phyloP scores from a whole-genome alignment of 2,113 vertebrate genomes.

The Actinemys pallida region DNA sequence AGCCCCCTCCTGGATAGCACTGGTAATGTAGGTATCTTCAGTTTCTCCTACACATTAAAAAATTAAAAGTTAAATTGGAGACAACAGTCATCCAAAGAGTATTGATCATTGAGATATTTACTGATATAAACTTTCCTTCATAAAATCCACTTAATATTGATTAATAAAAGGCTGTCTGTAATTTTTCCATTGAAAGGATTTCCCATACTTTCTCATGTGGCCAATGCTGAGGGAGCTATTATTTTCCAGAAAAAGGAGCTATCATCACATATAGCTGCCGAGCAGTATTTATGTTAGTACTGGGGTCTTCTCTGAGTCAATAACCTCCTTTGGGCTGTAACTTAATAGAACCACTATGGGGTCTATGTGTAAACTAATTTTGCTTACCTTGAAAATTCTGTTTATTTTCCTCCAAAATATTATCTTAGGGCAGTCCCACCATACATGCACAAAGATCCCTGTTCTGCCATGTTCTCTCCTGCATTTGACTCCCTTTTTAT shows the following conservation, averaged over 20 bases:
- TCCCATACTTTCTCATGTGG: neutral
- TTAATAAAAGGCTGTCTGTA: neutral
- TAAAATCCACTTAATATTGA: neutral
- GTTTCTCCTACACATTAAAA: constrained; percentile 39
- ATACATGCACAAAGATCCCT: neutral
- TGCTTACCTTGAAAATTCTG: neutral
- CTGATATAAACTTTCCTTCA: neutral
- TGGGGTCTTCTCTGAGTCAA: neutral
- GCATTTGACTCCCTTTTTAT: neutral
- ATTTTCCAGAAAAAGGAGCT: neutral
- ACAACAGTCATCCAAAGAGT: neutral
- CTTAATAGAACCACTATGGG: neutral
- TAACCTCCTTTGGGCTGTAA: neutral
- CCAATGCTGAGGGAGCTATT: neutral
- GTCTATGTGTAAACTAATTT: neutral
- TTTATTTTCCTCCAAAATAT: neutral
- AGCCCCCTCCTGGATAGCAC: constrained; percentile 72
- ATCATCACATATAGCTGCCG: neutral
- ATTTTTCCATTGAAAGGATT: neutral
- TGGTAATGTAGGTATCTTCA: constrained; percentile 65
- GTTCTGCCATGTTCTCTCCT: neutral
- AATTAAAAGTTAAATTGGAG: neutral
- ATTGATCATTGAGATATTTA: neutral
- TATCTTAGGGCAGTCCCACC: neutral
- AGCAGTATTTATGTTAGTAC: neutral